These are phyloP conservation scores for Arizona elegans DNA, from an alignment of 2,113 vertebrate genomes.

Conservation along the genomic window DNA sequence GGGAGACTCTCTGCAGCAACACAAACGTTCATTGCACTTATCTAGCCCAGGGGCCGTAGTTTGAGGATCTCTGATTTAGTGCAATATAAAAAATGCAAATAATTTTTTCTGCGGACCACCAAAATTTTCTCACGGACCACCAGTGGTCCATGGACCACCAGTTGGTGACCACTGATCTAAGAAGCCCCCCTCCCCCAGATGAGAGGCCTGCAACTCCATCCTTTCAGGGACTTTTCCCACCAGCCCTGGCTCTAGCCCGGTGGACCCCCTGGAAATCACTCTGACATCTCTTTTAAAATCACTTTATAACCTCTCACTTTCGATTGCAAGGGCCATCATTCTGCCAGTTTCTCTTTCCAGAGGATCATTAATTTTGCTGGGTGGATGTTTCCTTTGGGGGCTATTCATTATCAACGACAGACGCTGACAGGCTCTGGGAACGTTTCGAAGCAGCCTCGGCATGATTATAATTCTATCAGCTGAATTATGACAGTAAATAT, in stretches of 20 bases:
- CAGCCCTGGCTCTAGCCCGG: not conserved
- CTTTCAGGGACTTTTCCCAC: not conserved
- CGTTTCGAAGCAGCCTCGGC: not conserved
- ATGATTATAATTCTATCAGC: constrained; percentile 14
- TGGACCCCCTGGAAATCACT: not conserved
- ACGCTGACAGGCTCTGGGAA: constrained; percentile 1
- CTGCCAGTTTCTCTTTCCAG: not conserved
- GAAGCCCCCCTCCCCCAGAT: not conserved
- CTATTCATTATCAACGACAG: constrained; percentile 13
- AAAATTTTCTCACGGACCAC: too few relatives aligned
- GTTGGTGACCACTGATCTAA: too few relatives aligned
- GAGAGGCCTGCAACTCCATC: not conserved
- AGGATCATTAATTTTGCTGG: constrained; percentile 21
- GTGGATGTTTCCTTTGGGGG: constrained; percentile 19
- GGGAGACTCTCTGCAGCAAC: too few relatives aligned
- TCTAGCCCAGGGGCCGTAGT: too few relatives aligned
- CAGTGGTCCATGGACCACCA: too few relatives aligned
- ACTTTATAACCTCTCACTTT: not conserved
- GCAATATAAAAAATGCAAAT: too few relatives aligned
- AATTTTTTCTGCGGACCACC: too few relatives aligned
- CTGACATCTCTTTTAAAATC: not conserved
- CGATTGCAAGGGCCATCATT: not conserved
- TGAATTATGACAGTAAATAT: constrained; percentile 24
- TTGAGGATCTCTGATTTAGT: too few relatives aligned
- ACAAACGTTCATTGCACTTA: too few relatives aligned